Conservation (phyloP, 2,797 vertebrate species). For the Acipenser oxyrinchus region DNA sequence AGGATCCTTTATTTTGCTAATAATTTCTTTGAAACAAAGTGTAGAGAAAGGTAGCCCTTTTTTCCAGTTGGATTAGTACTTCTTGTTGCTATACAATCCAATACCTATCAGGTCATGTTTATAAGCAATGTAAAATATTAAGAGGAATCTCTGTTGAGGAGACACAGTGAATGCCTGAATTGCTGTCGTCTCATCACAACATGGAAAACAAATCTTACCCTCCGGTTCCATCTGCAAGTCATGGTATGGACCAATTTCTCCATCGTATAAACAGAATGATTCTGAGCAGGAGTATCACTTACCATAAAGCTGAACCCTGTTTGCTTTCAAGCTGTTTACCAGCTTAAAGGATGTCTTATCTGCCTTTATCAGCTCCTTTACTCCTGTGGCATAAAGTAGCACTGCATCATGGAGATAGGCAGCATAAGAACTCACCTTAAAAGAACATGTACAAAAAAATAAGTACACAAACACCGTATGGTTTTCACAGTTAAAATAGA, state of each 20-base stretch:
- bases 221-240: constrained; percentile 53
- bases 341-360: constrained; percentile 51
- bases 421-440: constrained; percentile 62
- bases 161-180: too few relatives aligned
- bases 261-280: constrained; percentile 34
- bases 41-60: constrained; percentile 10
- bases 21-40: constrained; percentile 54
- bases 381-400: constrained; percentile 58
- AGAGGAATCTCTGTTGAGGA: too few relatives aligned
- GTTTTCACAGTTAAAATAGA: too few relatives aligned
- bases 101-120: too few relatives aligned
- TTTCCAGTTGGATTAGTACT: too few relatives aligned
- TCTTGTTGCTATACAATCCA: too few relatives aligned
- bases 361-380: constrained; percentile 56
- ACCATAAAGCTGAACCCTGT: constrained; percentile 34
- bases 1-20: constrained; percentile 51
- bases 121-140: too few relatives aligned
- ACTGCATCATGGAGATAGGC: constrained; percentile 62
- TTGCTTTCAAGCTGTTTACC: constrained; percentile 47
- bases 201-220: constrained; percentile 39
- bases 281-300: constrained; percentile 9
- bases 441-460: too few relatives aligned
- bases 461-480: too few relatives aligned
- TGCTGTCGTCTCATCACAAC: too few relatives aligned
- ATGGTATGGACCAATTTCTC: constrained; percentile 54